phyloP scores from a whole-genome alignment of 2,888 invertebrate genomes.

The Lasioglossum vierecki region DNA sequence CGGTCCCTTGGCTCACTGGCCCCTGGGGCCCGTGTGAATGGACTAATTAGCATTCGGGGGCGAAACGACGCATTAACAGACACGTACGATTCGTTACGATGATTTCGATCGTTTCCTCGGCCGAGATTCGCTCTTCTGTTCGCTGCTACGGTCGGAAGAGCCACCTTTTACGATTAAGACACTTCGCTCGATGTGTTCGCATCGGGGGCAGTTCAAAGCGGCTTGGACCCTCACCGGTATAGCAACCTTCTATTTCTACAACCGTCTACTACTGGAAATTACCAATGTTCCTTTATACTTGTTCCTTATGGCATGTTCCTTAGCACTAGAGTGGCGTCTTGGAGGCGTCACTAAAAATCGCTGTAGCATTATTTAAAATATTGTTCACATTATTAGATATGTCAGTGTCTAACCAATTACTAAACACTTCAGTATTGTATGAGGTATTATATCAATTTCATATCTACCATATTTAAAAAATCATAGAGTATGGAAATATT shows the following conservation, averaged over 20 bases:
- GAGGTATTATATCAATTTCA: no score
- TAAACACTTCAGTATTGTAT: no score
- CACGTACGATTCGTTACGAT: slow-evolving; percentile 55
- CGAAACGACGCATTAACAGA: slow-evolving; percentile 51
- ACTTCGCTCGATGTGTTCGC: background rate
- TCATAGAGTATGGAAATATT: no score
- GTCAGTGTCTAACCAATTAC: no score
- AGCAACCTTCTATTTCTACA: background rate
- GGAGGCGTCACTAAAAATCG: no score
- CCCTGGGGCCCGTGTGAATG: slow-evolving; percentile 51
- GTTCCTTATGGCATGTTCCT: background rate
- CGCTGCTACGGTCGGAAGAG: background rate
- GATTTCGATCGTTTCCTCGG: slow-evolving; percentile 19
- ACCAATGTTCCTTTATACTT: no score
- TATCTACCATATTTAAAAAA: no score
- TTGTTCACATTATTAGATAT: no score
- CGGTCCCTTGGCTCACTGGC: slow-evolving; percentile 51
- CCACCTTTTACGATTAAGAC: slow-evolving; percentile 24
- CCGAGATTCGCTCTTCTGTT: background rate
- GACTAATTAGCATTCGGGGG: slow-evolving; percentile 73
- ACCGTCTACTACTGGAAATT: background rate
- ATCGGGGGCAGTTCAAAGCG: background rate
- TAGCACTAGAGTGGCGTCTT: no score
- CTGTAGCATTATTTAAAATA: no score
- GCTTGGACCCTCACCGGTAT: background rate